Base-by-base conservation (phyloP, 2,113 vertebrate species). In the Phyllopteryx taeniolatus region DNA sequence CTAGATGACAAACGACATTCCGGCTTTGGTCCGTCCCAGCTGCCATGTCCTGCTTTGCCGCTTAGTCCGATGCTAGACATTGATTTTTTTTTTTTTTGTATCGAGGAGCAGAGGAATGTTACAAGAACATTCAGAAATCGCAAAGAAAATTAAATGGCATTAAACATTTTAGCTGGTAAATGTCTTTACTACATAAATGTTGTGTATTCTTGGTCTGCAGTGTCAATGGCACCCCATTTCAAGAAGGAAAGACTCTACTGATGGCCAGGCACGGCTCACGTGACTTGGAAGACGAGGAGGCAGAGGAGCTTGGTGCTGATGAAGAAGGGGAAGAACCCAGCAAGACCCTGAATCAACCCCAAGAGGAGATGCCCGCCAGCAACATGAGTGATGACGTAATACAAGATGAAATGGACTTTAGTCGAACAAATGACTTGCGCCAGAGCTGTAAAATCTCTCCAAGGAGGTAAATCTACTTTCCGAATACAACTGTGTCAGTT, bases 271-370 rank as follows among this genome's bases (percentile, higher is more conserved):
- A 90, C 27, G 94, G 90, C 75, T 95, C 96, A 0, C 94, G 89
- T 78, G 93, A 97, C 81, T 80, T 96, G 83, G 95, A 98, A 73
- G 96, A 98, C 0, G 96, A 98, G 81, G 96, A 98, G 76, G 94
- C 75, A 33, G 96, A 96, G 87, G 96, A 98, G 66, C 93, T 95
- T 8, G 90, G 94, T 69, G 92, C 94, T 67, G 96, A 97, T 8
- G 96, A 96, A 86, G 96, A 96, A 1, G 95, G 91, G 63, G 91
- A 91, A 57, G 90, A 90, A 71, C 80, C 75, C 0, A 91, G 81
- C 2, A 92, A 94, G 71, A 79, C 92, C 53, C 67, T 89, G 43
- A 92, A 90, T 42, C 96, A 96, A 84, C 70, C 85, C 1, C 83
- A 90, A 49, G 94, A 92, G 56, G 93, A 96, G 65, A 82, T 84